These are phyloP conservation scores for Melieria omissa DNA, from an alignment of 2,888 invertebrate genomes.

Conservation along the genomic window DNA sequence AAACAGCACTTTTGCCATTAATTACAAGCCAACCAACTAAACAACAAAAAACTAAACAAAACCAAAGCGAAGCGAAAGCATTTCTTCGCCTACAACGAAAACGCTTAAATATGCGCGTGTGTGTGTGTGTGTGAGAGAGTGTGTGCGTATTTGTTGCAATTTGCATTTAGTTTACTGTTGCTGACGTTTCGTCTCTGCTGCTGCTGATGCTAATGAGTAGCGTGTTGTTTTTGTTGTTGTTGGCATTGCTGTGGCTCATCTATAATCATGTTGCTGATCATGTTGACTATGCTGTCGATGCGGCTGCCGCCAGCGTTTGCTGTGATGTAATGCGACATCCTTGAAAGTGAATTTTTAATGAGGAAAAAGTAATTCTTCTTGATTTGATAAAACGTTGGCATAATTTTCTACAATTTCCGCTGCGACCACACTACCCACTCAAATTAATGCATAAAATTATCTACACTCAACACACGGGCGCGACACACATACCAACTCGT, in stretches of 20 bases:
- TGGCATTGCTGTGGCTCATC: neutral
- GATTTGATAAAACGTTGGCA: neutral
- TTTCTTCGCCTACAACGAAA: no score
- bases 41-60: no score
- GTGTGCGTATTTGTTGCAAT: constrained; percentile 1
- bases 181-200: neutral
- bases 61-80: no score
- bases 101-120: neutral
- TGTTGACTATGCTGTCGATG: constrained; percentile 1
- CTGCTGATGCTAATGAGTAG: neutral
- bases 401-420: neutral
- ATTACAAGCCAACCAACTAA: no score
- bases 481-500: neutral
- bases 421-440: neutral
- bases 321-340: constrained; percentile 17
- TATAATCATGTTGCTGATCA: neutral
- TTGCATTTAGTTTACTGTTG: neutral
- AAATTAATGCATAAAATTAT: neutral
- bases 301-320: neutral
- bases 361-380: constrained; percentile 27
- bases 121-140: neutral
- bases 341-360: constrained; percentile 37
- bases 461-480: neutral
- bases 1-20: no score
- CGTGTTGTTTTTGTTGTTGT: neutral